phyloP scores from a whole-genome alignment of 92 coral and sea anemone genomes.

The Umimayanthus chanpuru region DNA sequence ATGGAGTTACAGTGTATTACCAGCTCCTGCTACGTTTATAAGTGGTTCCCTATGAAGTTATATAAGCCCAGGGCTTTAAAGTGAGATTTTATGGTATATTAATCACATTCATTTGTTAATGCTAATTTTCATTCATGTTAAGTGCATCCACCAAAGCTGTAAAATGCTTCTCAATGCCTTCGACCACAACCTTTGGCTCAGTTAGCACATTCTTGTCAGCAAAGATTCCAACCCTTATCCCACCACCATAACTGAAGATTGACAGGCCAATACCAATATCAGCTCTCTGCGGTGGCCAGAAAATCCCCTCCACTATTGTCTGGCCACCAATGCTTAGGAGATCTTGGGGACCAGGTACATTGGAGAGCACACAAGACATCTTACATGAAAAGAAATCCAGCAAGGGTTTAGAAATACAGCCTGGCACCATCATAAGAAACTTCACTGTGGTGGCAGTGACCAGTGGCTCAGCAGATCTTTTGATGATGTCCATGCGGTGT shows the following conservation, averaged over 20 bases:
- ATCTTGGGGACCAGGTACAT: slow-evolving; percentile 95
- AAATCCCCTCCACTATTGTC: slow-evolving; percentile 72
- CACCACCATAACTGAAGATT: slow-evolving; percentile 91
- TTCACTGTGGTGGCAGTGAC: slow-evolving; percentile 82
- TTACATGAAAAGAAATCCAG: slow-evolving; percentile 80
- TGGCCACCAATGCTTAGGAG: slow-evolving; percentile 83
- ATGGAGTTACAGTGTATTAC: no score
- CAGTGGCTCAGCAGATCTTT: slow-evolving; percentile 91
- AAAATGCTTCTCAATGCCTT: slow-evolving; percentile 79
- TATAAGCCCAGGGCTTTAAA: no score
- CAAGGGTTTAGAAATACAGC: slow-evolving; percentile 74
- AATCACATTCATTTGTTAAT: background rate
- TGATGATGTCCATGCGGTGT: slow-evolving; percentile 90
- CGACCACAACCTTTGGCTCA: slow-evolving; percentile 70
- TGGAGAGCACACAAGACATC: slow-evolving; percentile 91
- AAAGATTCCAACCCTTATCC: slow-evolving; percentile 80
- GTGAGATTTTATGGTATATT: no score
- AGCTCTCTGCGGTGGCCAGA: slow-evolving; percentile 93
- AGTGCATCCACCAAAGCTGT: slow-evolving; percentile 73
- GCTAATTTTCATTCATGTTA: slow-evolving; percentile 52
- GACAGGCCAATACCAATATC: slow-evolving; percentile 91
- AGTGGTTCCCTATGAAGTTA: no score
- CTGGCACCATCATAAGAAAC: slow-evolving; percentile 82
- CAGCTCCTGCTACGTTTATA: no score
- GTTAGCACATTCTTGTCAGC: slow-evolving; percentile 78